Evolutionary conservation across 2,113 vertebrate genomes (phyloP).

Genomic region (Phrynocephalus versicolor): DNA sequence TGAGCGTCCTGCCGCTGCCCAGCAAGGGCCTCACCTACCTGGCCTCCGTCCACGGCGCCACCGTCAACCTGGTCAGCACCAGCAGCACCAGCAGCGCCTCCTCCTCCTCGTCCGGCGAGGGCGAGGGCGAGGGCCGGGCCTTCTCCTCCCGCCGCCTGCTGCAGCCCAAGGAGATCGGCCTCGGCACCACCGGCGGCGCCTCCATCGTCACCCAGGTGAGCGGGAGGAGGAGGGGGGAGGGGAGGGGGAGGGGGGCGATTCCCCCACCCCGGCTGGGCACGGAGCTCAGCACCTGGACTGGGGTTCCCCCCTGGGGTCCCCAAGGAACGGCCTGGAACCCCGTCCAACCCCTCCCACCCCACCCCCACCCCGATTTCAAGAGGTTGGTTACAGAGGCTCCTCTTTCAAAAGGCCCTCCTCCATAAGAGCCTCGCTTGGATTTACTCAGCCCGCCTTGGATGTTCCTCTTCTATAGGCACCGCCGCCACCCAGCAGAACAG

Average conservation of each 20-base stretch:
- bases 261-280: not conserved
- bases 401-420: no score
- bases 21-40: slow-evolving; percentile 79
- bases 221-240: rapidly evolving
- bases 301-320: not conserved
- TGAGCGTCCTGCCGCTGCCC: slow-evolving; percentile 82
- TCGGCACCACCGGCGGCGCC: slow-evolving; percentile 75
- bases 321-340: no score
- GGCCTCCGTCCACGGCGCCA: slow-evolving; percentile 84
- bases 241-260: no score
- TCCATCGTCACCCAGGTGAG: slow-evolving; percentile 88
- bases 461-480: no score
- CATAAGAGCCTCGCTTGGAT: no score
- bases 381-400: no score
- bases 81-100: no score
- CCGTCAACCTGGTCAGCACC: slow-evolving; percentile 84
- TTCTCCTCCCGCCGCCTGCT: slow-evolving; percentile 86
- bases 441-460: no score
- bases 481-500: no score
- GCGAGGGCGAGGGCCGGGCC: slow-evolving; percentile 60
- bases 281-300: rapidly evolving
- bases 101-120: slow-evolving; percentile 82
- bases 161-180: slow-evolving; percentile 81
- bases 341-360: no score
- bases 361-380: no score